These are phyloP conservation scores for Pseudomyrmex dendroicus DNA, from an alignment of 1,140 invertebrate species.

Conservation along the genomic window DNA sequence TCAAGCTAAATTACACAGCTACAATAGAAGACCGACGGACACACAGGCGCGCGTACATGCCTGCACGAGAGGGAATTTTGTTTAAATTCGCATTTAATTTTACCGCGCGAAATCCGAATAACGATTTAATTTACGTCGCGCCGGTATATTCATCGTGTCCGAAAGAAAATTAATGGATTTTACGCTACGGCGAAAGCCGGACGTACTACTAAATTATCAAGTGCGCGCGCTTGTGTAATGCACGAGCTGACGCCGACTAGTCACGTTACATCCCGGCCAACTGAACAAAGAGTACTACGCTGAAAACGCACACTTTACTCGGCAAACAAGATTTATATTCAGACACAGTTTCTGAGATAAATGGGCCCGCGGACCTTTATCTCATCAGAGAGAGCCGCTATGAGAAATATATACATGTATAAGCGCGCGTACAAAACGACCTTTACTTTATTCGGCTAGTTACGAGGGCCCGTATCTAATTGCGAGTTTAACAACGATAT, in stretches of 20 bases:
- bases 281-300: constrained; percentile 54
- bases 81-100: constrained; percentile 60
- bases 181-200: constrained; percentile 37
- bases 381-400: constrained; percentile 21
- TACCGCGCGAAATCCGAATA: constrained; percentile 29
- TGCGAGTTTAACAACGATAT: constrained; percentile 4
- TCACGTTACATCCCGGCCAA: constrained; percentile 55
- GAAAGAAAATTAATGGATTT: constrained; percentile 62
- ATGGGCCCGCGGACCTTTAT: constrained; percentile 42
- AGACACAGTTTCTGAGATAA: constrained; percentile 53
- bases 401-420: constrained; percentile 9
- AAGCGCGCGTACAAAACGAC: constrained; percentile 1
- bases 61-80: constrained; percentile 15
- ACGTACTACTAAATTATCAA: constrained; percentile 54
- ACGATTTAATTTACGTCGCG: constrained; percentile 67
- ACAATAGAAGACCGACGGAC: constrained; percentile 10
- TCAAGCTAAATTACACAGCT: constrained; percentile 45
- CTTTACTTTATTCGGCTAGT: background rate
- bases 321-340: constrained; percentile 61
- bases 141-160: constrained; percentile 58
- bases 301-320: constrained; percentile 57
- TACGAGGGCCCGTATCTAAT: constrained; percentile 22
- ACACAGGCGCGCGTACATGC: background rate
- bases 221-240: constrained; percentile 43
- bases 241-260: constrained; percentile 55